Evolutionary conservation across 1,140 invertebrate species (phyloP).

Genomic region (Apocrypta bakeri): DNA sequence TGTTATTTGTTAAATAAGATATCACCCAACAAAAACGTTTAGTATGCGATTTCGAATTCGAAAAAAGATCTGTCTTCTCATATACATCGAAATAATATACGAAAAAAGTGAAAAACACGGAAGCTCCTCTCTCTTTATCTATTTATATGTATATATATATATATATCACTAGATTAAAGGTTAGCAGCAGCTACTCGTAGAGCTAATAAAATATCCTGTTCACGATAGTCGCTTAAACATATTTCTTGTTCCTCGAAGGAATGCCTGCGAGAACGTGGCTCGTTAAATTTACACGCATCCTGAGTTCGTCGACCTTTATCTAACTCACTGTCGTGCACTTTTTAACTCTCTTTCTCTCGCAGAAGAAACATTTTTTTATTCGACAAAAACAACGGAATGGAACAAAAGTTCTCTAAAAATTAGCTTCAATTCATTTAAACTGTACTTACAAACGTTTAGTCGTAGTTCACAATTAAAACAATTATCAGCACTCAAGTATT

Average conservation of each 20-base stretch:
- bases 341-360: not conserved
- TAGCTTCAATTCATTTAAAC: too few relatives aligned
- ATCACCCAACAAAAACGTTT: too few relatives aligned
- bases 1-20: too few relatives aligned
- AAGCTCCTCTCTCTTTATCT: too few relatives aligned
- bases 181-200: not conserved
- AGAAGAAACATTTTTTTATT: too few relatives aligned
- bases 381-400: too few relatives aligned
- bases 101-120: too few relatives aligned
- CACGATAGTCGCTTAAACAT: not conserved
- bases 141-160: not conserved
- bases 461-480: too few relatives aligned
- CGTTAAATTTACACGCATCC: slow-evolving; percentile 34
- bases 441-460: too few relatives aligned
- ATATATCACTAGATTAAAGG: slow-evolving; percentile 32
- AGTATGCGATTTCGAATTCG: not conserved
- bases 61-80: not conserved
- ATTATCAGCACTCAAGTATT: not conserved
- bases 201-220: slow-evolving; percentile 1
- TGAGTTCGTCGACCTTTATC: slow-evolving; percentile 39
- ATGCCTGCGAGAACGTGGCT: not conserved
- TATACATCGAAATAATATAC: not conserved
- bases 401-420: too few relatives aligned
- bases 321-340: not conserved
- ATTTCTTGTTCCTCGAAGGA: not conserved